phyloP scores from a whole-genome alignment of 2,888 invertebrate genomes.

The Schrankia costaestrigalis region DNA sequence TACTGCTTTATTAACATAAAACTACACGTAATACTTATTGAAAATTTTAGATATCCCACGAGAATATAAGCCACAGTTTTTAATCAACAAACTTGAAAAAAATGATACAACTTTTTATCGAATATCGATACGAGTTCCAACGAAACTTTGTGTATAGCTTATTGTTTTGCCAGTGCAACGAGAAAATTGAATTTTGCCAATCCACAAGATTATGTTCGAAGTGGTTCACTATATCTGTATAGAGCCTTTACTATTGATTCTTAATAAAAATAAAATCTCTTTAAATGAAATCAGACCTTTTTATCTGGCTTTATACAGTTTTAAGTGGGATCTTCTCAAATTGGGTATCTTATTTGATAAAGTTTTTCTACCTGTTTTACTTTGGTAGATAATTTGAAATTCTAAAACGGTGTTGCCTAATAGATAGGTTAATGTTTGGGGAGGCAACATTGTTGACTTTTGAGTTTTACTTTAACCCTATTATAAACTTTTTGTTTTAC shows the following conservation, averaged over 20 bases:
- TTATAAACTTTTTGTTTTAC: no score
- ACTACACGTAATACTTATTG: no score
- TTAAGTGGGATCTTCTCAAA: conserved; percentile 27
- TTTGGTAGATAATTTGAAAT: conserved; percentile 21
- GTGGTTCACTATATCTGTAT: conserved; percentile 20
- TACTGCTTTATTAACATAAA: no score
- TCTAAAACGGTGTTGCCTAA: conserved; percentile 16
- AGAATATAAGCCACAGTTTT: no score
- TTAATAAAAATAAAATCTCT: conserved; percentile 32
- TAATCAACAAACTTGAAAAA: conserved; percentile 17
- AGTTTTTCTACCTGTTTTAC: conserved; percentile 19
- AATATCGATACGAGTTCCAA: conserved; percentile 33
- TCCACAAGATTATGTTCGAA: conserved; percentile 42
- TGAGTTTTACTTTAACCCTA: no score
- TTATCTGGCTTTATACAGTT: conserved; percentile 26
- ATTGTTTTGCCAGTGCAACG: conserved; percentile 46
- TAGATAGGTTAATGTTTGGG: conserved; percentile 3
- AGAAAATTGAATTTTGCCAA: conserved; percentile 50
- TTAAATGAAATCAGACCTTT: conserved; percentile 33
- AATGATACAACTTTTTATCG: conserved; percentile 25
- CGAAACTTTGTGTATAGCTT: conserved; percentile 38
- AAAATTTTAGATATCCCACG: no score
- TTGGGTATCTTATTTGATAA: conserved; percentile 31
- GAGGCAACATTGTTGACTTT: not conserved
- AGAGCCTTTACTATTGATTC: conserved; percentile 20